These are phyloP conservation scores for Ormyrus thymus DNA, from an alignment of 2,888 invertebrate species.

Conservation along the genomic window DNA sequence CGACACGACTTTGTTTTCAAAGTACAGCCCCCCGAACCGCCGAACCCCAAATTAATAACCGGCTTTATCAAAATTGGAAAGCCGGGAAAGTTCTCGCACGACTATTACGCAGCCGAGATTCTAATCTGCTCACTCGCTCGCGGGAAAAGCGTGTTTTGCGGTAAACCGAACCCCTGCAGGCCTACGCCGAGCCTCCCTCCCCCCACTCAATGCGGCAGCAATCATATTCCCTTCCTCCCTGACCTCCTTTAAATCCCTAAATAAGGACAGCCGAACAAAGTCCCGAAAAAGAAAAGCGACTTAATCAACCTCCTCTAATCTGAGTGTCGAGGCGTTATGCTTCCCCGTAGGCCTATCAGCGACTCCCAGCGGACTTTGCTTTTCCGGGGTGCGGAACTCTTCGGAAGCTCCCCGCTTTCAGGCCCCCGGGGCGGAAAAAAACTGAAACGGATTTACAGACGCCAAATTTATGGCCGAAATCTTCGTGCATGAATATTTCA, in stretches of 20 bases:
- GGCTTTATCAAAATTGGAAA: slow-evolving; percentile 17
- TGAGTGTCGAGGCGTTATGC: slow-evolving; percentile 13
- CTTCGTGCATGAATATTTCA: slow-evolving; percentile 11
- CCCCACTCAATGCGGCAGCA: too few species aligned
- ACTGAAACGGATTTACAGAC: not conserved
- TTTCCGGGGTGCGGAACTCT: not conserved
- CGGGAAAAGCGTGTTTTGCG: slow-evolving; percentile 17
- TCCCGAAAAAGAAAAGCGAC: slow-evolving; percentile 23
- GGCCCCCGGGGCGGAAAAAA: not conserved
- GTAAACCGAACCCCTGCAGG: slow-evolving; percentile 22
- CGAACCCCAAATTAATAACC: too few species aligned
- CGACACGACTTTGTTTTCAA: too few species aligned
- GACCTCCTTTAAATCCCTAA: slow-evolving; percentile 41
- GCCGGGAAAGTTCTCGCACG: not conserved
- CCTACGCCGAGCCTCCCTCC: not conserved
- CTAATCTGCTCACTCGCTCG: slow-evolving; percentile 17
- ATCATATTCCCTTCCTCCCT: not conserved
- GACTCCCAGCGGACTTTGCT: slow-evolving; percentile 35
- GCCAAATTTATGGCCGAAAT: slow-evolving; percentile 22
- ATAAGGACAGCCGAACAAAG: slow-evolving; percentile 12
- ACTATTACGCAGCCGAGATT: not conserved
- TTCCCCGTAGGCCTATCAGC: slow-evolving; percentile 37
- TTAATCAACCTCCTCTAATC: slow-evolving; percentile 46
- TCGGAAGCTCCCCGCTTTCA: not conserved
- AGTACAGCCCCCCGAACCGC: too few species aligned